Evolutionary conservation across 2,888 invertebrate species (phyloP), one percentile per base, ranked within the genome.

Genomic region (Philopedon plagiatum): DNA sequence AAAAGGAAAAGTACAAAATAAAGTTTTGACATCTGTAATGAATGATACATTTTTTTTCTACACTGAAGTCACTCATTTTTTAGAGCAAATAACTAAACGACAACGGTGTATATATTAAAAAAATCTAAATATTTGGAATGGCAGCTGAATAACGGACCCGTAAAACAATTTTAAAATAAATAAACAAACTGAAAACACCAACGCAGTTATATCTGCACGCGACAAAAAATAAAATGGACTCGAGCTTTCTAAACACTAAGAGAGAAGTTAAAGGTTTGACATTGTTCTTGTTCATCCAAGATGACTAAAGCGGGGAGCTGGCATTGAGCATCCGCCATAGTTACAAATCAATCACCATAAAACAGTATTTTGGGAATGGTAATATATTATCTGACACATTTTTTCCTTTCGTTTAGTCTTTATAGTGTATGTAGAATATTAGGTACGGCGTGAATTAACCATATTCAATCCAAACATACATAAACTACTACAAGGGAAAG

Each of bases 261-360:
- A 34, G 39, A 41, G 75, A 76, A 76, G 76, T 76, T 73, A 67
- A 76, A 76, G 73, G 78, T 77, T 74, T 63, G 54, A 72, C 75
- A 76, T 71, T 64, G 71, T 44, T 60, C n/a, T n/a, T n/a, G n/a
- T n/a, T n/a, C n/a, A n/a, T 60, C 64, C 41, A 34, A 70, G 57
- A 37, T 54, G 56, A 72, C 75, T 74, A 73, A 46, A 73, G 71
- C 72, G 77, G 74, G 76, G 78, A 78, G 77, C 76, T 71, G 75
- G 73, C 74, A 56, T 60, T 64, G 71, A 70, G 76, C 75, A 70
- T 74, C 76, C 78, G 76, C 75, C 73, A 73, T 74, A 77, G 78
- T 72, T 75, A 75, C 18, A 64, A 37, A 58, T 26, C 46, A 46
- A n/a, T n/a, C 21, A n/a, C 18, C 9, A 54, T 54, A 5, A 54